Base-by-base conservation (phyloP, 2,888 invertebrate genomes). In the Hetaerina titia region DNA sequence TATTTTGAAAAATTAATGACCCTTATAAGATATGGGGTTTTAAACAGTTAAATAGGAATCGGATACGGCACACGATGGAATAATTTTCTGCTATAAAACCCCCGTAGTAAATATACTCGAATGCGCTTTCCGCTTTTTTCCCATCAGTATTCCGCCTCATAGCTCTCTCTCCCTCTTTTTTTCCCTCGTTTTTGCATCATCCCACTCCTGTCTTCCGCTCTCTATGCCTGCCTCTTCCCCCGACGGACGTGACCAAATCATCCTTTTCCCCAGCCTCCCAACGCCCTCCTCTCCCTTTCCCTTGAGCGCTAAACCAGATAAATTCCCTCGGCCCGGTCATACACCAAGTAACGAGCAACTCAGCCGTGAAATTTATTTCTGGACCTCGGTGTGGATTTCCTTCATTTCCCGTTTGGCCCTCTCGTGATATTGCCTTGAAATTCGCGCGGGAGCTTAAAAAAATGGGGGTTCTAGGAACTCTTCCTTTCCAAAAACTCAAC, bases 331-430 rank as follows among this genome's bases (percentile, higher is more conserved):
- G n/a, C 22, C n/a, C n/a, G 8, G n/a, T 89, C 57, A 89, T 58
- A 57, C 58, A 57, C 9, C 89, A 22, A 58, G 89, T 8, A n/a
- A 58, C 89, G n/a, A 89, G 89, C 57, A 89, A 58, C 58, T 89
- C 89, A 17, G 56, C 22, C 89, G n/a, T n/a, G 89, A 89, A 89
- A 89, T 58, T 57, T 89, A 58, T 58, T 89, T 89, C n/a, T 58
- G 57, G 58, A 88, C 45, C 88, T 5, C 88, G 45, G 88, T 56
- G 88, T 45, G 57, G 58, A 56, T 89, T 89, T 57, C 58, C 89
- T 58, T 57, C 57, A 89, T 89, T 89, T 58, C 89, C 57, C 89
- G 89, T 89, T 89, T 58, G 58, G 89, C 9, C 89, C 89, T 88
- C 81, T 81, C 31, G 13, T 13, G 81, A 81, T 81, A 31, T 81